Evolutionary conservation across 2,113 vertebrate species (phyloP).

Genomic region (Heterocephalus glaber): DNA sequence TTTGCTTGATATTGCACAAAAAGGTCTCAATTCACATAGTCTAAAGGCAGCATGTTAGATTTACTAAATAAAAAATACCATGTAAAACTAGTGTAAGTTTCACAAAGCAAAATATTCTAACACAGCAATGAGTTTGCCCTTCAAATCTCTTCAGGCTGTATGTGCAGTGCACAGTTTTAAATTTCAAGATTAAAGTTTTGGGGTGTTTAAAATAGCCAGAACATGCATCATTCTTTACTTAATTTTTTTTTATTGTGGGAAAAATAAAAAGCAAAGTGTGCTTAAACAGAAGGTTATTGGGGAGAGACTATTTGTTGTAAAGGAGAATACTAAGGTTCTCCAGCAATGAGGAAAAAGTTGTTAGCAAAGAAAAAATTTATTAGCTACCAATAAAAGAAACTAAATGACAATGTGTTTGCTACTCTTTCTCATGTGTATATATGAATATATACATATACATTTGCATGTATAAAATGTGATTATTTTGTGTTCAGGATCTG

Average conservation of each 20-base stretch:
- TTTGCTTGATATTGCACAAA: not conserved
- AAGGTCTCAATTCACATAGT: not conserved
- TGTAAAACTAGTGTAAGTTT: not conserved
- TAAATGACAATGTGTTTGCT: not conserved
- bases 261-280: not conserved
- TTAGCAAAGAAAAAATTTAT: not conserved
- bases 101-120: not conserved
- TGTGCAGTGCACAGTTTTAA: not conserved
- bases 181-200: slow-evolving; percentile 4
- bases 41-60: not conserved
- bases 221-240: not conserved
- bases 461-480: not conserved
- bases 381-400: not conserved
- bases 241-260: not conserved
- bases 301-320: not conserved
- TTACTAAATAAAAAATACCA: not conserved
- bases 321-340: not conserved
- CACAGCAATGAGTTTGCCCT: not conserved
- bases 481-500: not conserved
- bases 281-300: not conserved
- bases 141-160: not conserved
- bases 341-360: not conserved
- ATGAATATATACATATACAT: not conserved
- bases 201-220: not conserved
- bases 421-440: not conserved